These are phyloP conservation scores for Rhagium mordax DNA, from an alignment of 2,888 invertebrate species.

Conservation along the genomic window DNA sequence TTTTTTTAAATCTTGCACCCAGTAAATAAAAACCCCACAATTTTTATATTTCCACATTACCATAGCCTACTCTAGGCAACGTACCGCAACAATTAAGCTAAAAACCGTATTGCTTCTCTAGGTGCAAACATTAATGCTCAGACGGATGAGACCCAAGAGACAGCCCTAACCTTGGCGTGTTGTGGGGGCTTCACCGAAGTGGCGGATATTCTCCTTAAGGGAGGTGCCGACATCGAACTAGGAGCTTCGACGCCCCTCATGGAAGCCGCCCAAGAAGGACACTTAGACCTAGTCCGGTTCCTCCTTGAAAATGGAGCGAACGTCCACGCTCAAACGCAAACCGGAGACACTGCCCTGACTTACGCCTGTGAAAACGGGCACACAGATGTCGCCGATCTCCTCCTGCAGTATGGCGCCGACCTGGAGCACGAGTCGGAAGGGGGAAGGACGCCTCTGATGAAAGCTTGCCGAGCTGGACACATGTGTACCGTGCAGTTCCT, in stretches of 20 bases:
- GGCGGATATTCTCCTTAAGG: constrained; percentile 94
- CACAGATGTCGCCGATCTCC: constrained; percentile 94
- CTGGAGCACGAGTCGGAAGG: constrained; percentile 96
- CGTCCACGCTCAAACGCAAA: constrained; percentile 95
- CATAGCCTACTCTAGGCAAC: too few species aligned
- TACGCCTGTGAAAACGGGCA: constrained; percentile 99
- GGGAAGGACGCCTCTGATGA: constrained; percentile 98
- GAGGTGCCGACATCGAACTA: constrained; percentile 94
- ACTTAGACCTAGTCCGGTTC: constrained; percentile 89
- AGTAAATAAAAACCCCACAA: too few species aligned
- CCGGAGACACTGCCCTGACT: constrained; percentile 79
- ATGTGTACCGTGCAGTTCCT: constrained; percentile 97
- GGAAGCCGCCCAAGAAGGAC: constrained; percentile 98
- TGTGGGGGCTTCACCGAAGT: constrained; percentile 97
- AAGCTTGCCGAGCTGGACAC: constrained; percentile 97
- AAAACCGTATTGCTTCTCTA: too few species aligned
- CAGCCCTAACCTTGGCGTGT: constrained; percentile 93
- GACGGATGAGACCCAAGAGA: constrained; percentile 99
- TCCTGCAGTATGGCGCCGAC: constrained; percentile 92
- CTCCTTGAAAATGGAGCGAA: constrained; percentile 89
- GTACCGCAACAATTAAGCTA: too few species aligned
- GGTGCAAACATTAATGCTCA: constrained; percentile 96
- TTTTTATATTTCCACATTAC: too few species aligned
- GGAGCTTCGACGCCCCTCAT: constrained; percentile 97
- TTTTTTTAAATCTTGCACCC: too few species aligned